Evolutionary conservation across 2,888 invertebrate genomes (phyloP), one percentile per base, ranked within the genome.

Genomic region (Melanophora roralis): DNA sequence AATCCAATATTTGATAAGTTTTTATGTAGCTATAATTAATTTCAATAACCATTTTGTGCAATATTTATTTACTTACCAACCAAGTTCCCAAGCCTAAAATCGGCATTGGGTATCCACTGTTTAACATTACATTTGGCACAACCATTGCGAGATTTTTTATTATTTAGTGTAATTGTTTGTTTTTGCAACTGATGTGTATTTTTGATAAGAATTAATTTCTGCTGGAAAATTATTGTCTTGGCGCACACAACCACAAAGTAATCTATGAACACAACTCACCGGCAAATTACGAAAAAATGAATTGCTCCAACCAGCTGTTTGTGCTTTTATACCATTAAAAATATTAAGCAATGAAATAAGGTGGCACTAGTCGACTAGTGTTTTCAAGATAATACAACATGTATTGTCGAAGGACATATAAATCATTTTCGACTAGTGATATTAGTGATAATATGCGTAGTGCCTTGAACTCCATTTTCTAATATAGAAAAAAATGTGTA

Each of bases 1-100:
- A n/a, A n/a, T n/a, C n/a, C n/a, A n/a, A n/a, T n/a, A n/a, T n/a
- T n/a, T n/a, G n/a, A n/a, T n/a, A n/a, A 27, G 3, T 27, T 27
- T 5, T 27, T 27, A 27, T 27, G 4, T 27, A 27, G 27, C 27
- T 27, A 3, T 5, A 27, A 27, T 3, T 6, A 27, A 27, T 27
- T 5, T n/a, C 23, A 36, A 36, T 12, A n/a, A n/a, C 23, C 38
- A 40, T 38, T 40, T 11, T 59, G n/a, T n/a, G 40, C 23, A 23
- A 59, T 27, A 23, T 21, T 23, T 23, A 23, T 36, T 7, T 64
- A 91, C 91, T 90, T 91, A 94, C 95, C 90, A 94, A 93, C 94
- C 95, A 96, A 3, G 95, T 96, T 16, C 95, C 96, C n/a, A 96
- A 90, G 1, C 95, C 95, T 3, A 95, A 87, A 49, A 93, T 91